phyloP scores from a whole-genome alignment of 2,113 vertebrate genomes.

The Myotis brandtii region DNA sequence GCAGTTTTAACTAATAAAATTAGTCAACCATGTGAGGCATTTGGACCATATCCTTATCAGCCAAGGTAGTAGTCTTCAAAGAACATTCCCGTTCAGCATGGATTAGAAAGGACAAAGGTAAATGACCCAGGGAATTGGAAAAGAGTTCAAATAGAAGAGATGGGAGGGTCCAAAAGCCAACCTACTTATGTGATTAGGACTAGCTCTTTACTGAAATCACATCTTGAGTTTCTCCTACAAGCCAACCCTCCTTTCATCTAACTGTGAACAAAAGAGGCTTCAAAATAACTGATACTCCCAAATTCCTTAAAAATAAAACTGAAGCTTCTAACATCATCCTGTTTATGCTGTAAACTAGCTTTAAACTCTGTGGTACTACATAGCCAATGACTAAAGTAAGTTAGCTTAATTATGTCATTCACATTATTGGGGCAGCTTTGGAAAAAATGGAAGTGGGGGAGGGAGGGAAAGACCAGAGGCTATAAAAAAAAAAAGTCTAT shows the following conservation, averaged over 20 bases:
- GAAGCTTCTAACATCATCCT: background rate
- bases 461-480: background rate
- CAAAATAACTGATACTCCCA: constrained; percentile 36
- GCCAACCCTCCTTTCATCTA: background rate
- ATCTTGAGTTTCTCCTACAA: background rate
- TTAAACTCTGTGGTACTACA: constrained; percentile 13
- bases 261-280: background rate
- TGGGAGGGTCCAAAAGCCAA: background rate
- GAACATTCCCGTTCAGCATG: background rate
- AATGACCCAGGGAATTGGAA: background rate
- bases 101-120: constrained; percentile 57
- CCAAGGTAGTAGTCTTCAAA: constrained; percentile 11
- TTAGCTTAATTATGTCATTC: constrained; percentile 29
- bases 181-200: background rate
- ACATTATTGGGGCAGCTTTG: background rate
- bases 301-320: constrained; percentile 28
- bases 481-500: constrained; percentile 22
- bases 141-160: background rate
- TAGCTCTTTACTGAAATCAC: constrained; percentile 32
- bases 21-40: background rate
- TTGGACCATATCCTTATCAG: background rate
- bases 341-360: background rate
- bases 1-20: constrained; percentile 1
- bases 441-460: background rate
- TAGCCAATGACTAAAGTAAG: background rate